Evolutionary conservation across 2,113 vertebrate species (phyloP), one percentile per base, ranked within the genome.

Genomic region (Hylia prasina): DNA sequence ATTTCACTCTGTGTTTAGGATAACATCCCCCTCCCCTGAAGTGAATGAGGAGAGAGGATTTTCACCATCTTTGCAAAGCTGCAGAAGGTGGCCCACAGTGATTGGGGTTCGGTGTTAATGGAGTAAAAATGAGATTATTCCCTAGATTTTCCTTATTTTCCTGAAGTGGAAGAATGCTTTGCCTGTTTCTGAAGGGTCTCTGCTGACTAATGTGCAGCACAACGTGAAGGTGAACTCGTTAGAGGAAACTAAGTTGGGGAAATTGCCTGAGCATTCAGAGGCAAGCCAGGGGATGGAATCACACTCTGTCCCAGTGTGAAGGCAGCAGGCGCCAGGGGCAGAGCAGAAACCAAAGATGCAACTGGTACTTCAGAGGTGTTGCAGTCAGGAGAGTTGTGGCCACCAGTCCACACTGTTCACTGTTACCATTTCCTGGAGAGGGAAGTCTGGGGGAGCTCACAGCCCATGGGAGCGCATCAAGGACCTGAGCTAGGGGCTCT

Each of bases 381-480:
- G 22, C 6, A 66, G 35, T 16, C 54, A 37, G 39, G 14, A 61
- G 18, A 86, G 22, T 7, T 85, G 42, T 50, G 66, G 47, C 66
- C 35, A 54, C 37, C 19, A 19, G 42, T 39, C 27, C 56, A 24
- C 33, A 24, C 14, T 48, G 19, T 42, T 68, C 39, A 33, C 27
- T 13, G 18, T 37, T 47, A 61, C 11, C 33, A 27, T 73, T 66
- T 82, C 35, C 31, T 31, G 20, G 39, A 39, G 37, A 65, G 3
- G 19, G 21, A 82, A 47, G 7, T 27, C 16, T 28, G 4, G 3
- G 7, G 20, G 19, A 90, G 5, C 11, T 71, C 70, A 72, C 6
- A 25, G 42, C 28, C 23, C 28, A 7, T 16, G 31, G 5, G 4
- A 30, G 13, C 0, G 0, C 10, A 57, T 8, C 37, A 69, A 68